Conservation (phyloP, 2,113 vertebrate genomes). For the Leucopternis melanops region DNA sequence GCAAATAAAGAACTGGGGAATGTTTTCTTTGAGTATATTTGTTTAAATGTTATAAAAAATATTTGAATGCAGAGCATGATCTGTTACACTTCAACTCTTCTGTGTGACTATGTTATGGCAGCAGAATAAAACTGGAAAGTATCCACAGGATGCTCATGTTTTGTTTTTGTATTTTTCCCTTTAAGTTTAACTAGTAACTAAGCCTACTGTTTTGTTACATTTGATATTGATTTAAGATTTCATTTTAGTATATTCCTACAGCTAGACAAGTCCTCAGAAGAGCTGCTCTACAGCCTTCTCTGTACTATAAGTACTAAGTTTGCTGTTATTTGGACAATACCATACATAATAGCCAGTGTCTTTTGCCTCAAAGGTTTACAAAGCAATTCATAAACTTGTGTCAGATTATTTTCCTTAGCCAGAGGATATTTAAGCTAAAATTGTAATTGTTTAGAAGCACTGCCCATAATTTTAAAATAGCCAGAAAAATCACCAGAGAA, state of each 20-base stretch:
- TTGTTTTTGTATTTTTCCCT: neutral
- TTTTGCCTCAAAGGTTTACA: neutral
- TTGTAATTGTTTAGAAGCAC: neutral
- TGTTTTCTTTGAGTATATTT: slow-evolving; percentile 10
- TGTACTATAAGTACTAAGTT: neutral
- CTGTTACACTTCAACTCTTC: slow-evolving; percentile 38
- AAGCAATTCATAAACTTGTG: neutral
- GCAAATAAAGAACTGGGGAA: slow-evolving; percentile 48
- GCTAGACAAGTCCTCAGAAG: neutral
- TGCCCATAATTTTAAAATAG: neutral
- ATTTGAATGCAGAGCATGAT: slow-evolving; percentile 66
- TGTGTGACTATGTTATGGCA: slow-evolving; percentile 57
- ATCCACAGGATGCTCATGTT: neutral
- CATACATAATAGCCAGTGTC: neutral
- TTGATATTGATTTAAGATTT: neutral
- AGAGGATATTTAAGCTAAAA: neutral
- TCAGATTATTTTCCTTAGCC: neutral
- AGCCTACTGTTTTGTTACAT: neutral
- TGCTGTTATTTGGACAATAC: neutral
- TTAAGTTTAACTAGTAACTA: neutral
- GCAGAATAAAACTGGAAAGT: slow-evolving; percentile 71
- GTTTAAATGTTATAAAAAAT: slow-evolving; percentile 36
- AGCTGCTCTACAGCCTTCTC: neutral
- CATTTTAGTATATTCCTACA: neutral
- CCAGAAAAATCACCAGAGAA: neutral